Conservation (phyloP, 1,140 invertebrate species). For the Drosophila suzukii region DNA sequence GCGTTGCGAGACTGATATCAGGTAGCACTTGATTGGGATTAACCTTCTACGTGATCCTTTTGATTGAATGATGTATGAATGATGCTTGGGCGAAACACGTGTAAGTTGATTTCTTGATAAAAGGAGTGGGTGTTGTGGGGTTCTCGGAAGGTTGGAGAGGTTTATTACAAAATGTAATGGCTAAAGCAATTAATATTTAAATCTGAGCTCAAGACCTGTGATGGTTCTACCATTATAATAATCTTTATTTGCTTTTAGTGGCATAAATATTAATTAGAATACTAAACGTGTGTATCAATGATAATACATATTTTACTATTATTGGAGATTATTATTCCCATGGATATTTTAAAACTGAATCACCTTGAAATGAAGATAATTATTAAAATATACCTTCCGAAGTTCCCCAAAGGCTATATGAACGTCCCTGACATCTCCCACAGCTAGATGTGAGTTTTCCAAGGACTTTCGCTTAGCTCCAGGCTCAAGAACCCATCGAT, state of each 20-base stretch:
- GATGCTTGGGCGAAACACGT: slow-evolving; percentile 50
- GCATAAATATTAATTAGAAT: no score
- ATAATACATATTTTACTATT: no score
- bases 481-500: slow-evolving; percentile 4
- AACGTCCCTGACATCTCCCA: slow-evolving; percentile 48
- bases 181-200: background rate
- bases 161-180: background rate
- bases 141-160: slow-evolving; percentile 36
- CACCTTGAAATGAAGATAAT: background rate
- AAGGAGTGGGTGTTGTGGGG: background rate
- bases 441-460: slow-evolving; percentile 19
- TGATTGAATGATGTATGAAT: slow-evolving; percentile 63
- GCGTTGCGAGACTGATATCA: slow-evolving; percentile 48
- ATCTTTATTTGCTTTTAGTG: no score
- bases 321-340: no score
- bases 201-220: no score
- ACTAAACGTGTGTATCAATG: no score
- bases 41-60: slow-evolving; percentile 26
- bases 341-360: background rate
- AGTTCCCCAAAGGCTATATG: slow-evolving; percentile 13
- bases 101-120: slow-evolving; percentile 50
- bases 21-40: slow-evolving; percentile 63
- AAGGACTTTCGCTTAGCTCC: slow-evolving; percentile 33
- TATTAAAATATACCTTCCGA: background rate
- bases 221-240: no score